Conservation (phyloP, 2,888 invertebrate genomes). For the Tanypteryx hageni region DNA sequence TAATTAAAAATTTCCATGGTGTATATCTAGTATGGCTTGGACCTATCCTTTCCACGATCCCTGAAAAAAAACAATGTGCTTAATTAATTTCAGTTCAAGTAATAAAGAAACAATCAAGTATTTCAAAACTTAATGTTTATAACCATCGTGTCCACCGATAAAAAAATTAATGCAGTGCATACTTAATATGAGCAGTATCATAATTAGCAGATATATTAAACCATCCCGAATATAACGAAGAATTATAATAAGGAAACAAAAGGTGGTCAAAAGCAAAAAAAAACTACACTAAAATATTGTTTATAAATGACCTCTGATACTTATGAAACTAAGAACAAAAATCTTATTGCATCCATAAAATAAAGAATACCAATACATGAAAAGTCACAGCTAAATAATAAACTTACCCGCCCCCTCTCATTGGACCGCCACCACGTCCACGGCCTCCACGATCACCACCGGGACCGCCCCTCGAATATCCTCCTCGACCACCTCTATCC, state of each 20-base stretch:
- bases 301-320: background rate
- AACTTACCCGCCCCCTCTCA: conserved; percentile 76
- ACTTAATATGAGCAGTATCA: too few relatives aligned
- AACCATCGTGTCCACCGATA: too few relatives aligned
- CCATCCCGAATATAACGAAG: background rate
- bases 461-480: conserved; percentile 73
- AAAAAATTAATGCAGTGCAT: too few relatives aligned
- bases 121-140: too few relatives aligned
- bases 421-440: conserved; percentile 75
- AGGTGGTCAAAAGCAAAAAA: background rate
- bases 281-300: background rate
- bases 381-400: background rate
- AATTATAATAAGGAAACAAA: too few relatives aligned
- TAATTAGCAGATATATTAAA: background rate
- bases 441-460: conserved; percentile 75
- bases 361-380: too few relatives aligned
- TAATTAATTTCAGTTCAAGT: too few relatives aligned
- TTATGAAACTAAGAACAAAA: background rate
- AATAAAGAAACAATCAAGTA: too few relatives aligned
- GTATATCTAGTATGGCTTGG: conserved; percentile 70
- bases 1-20: conserved; percentile 55
- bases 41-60: conserved; percentile 70
- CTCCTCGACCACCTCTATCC: conserved; percentile 77
- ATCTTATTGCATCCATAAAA: too few relatives aligned
- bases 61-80: conserved; percentile 69